phyloP scores from a whole-genome alignment of 2,888 invertebrate genomes.

The Andrena haemorrhoa region DNA sequence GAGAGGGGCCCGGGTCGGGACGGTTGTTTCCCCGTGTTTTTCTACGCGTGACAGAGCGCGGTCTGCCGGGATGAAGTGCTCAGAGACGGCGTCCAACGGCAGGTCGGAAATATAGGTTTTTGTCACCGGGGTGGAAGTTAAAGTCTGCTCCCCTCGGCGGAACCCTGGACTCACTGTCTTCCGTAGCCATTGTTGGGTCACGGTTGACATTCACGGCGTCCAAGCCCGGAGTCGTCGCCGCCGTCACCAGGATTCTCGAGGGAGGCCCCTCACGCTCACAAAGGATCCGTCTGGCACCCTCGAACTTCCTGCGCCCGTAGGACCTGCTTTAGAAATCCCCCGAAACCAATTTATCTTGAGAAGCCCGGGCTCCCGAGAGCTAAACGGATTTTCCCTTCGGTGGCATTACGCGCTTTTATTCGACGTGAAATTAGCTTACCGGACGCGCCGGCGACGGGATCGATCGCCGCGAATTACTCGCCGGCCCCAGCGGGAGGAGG shows the following conservation, averaged over 20 bases:
- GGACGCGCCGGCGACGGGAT: constrained; percentile 48
- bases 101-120: constrained; percentile 63
- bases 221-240: constrained; percentile 55
- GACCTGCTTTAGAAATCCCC: constrained; percentile 80
- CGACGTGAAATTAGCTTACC: constrained; percentile 79
- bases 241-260: constrained; percentile 59
- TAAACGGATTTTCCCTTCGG: constrained; percentile 80
- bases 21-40: constrained; percentile 14
- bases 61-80: constrained; percentile 26
- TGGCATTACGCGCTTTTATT: constrained; percentile 78
- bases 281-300: constrained; percentile 70
- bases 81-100: constrained; percentile 21
- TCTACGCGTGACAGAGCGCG: constrained; percentile 2
- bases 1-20: background rate
- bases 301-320: constrained; percentile 71
- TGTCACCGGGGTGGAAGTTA: constrained; percentile 50
- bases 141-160: constrained; percentile 52
- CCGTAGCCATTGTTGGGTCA: constrained; percentile 74
- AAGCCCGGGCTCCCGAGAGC: constrained; percentile 72
- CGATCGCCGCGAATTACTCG: constrained; percentile 62
- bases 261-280: constrained; percentile 66
- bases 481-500: constrained; percentile 6
- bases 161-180: constrained; percentile 54
- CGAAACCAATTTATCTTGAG: constrained; percentile 82
- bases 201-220: constrained; percentile 76